Base-by-base conservation (phyloP, 2,113 vertebrate genomes). In the Nesoenas mayeri region DNA sequence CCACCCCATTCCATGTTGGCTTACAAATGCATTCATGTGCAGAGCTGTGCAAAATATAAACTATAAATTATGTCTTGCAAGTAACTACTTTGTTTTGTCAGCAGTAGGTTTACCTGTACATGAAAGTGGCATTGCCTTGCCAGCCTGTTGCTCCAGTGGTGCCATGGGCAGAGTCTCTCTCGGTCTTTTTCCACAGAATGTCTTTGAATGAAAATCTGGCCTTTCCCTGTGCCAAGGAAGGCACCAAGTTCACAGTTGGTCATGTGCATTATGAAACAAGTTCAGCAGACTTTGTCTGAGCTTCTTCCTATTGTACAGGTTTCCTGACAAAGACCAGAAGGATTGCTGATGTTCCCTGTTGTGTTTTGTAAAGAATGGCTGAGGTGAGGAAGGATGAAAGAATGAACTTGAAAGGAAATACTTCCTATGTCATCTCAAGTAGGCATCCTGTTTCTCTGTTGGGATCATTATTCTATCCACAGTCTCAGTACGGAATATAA, bases 261-360 rank as follows among this genome's bases (percentile, higher is more conserved):
- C 0, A 0, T 24, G 12, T 32, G 6, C 10, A 21, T 50, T 72
- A 60, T 48, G 28, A 65, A 80, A 42, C 21, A 72, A 65, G 15
- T 53, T 50, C 80, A 83, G 24, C 15, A 64, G 64, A 51, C 21
- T 65, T 89, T n/a, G 21, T 57, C 79, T 74, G 72, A 79, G n/a
- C 13, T 56, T 69, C 48, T 79, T 72, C 20, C 29, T 48, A 28
- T 9, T 31, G 10, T 61, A 38, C 15, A 53, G 22, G 26, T 53
- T 21, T 44, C 36, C n/a, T 81, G 84, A 86, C 3, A 78, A 40
- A 61, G 40, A 57, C 25, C 14, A 60, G 28, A 60, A 18, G 32
- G 29, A 29, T 74, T 42, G 2, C 16, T 88, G 24, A 44, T 65
- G 50, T 7, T 12, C 15, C 89, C n/a, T 86, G 34, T 80, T 3